These are phyloP conservation scores for Gallinago solitaria DNA, from an alignment of 2,797 vertebrate species.

Conservation along the genomic window DNA sequence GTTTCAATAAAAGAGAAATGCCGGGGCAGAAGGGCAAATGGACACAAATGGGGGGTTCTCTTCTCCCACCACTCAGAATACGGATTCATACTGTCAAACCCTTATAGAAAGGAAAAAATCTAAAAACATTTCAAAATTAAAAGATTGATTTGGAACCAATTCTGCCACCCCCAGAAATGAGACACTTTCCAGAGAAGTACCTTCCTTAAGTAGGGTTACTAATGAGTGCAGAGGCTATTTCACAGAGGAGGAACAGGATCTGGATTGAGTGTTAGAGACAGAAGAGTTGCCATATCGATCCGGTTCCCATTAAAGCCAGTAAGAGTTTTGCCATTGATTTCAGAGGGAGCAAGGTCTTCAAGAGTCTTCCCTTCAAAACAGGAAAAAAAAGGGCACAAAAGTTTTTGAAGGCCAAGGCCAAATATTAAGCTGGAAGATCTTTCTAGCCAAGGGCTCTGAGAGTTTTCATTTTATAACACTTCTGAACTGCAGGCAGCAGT, in stretches of 20 bases:
- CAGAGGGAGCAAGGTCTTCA: not conserved
- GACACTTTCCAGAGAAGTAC: not conserved
- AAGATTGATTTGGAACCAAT: not conserved
- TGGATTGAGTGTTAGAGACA: not conserved
- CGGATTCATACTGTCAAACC: not conserved
- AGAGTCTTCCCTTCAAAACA: not conserved
- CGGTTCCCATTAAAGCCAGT: not conserved
- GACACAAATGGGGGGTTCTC: not conserved
- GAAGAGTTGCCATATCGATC: not conserved
- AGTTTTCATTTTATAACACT: not conserved
- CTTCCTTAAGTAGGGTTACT: not conserved
- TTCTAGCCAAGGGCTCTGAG: not conserved
- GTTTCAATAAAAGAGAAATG: not conserved
- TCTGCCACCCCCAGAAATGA: not conserved
- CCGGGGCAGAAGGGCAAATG: not conserved
- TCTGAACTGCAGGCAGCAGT: conserved; percentile 3
- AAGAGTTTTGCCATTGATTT: conserved; percentile 15
- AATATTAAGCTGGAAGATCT: not conserved
- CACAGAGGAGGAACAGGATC: not conserved
- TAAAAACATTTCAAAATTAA: not conserved
- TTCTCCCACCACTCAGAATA: not conserved
- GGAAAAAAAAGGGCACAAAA: not conserved
- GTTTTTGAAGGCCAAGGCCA: not conserved
- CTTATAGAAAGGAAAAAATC: not conserved
- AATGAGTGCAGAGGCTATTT: not conserved